A percentile compares a stretch with the other conserved stretches of the same genome.
These are phyloP conservation scores for Hydrolagus affinis DNA, from an alignment of 2,113 vertebrate genomes.

Conservation along the genomic window DNA sequence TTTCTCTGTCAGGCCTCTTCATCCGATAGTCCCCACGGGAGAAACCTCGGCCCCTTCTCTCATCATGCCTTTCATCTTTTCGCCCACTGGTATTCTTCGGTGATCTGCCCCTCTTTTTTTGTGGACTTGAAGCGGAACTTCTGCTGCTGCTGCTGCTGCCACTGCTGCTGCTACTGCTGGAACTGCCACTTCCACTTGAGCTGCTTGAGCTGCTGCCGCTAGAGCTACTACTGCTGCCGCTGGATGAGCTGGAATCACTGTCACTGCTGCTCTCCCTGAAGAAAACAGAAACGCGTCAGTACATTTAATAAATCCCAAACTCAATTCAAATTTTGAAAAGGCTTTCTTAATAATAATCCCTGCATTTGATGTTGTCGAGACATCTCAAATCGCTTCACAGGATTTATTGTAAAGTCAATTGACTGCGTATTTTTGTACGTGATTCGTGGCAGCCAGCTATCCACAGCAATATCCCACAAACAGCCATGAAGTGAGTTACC, in stretches of 20 bases:
- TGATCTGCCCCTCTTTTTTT: slow-evolving; percentile 25
- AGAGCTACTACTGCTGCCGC: slow-evolving; percentile 23
- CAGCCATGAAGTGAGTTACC: too few species aligned
- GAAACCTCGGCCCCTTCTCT: not conserved
- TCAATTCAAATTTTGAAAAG: not conserved
- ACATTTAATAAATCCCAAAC: not conserved
- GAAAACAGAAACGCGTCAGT: not conserved
- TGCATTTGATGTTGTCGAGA: too few species aligned
- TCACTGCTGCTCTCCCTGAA: slow-evolving; percentile 25
- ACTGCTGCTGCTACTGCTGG: slow-evolving; percentile 14
- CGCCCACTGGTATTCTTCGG: not conserved
- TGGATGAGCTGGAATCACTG: slow-evolving; percentile 33
- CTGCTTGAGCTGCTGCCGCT: slow-evolving; percentile 25
- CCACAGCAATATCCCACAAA: too few species aligned
- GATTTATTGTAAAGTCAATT: too few species aligned
- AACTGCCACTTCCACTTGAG: slow-evolving; percentile 22
- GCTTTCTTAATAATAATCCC: not conserved
- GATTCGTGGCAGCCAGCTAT: too few species aligned
- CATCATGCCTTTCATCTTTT: slow-evolving; percentile 17
- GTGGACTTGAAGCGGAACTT: slow-evolving; percentile 4
- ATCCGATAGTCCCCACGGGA: slow-evolving; percentile 6
- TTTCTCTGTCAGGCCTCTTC: slow-evolving; percentile 2
- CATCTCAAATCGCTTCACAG: too few species aligned
- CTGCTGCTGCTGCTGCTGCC: slow-evolving; percentile 16
- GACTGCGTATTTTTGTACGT: too few species aligned